Evolutionary conservation across 2,797 vertebrate genomes (phyloP).

Genomic region (Enteromius anoplus): DNA sequence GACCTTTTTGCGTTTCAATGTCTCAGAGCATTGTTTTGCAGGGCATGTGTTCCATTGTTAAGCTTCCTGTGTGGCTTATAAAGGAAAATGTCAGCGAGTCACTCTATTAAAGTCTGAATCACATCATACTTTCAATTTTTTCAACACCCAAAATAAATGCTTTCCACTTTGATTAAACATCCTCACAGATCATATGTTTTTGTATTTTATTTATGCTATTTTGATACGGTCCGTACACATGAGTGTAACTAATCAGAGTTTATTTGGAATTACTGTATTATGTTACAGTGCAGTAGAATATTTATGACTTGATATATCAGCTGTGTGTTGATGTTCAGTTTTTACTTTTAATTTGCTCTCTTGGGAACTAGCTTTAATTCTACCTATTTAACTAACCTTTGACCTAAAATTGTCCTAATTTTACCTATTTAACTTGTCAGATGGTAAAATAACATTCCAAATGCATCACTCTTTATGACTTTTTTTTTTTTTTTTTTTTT

Average conservation of each 20-base stretch:
- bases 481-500: not conserved
- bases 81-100: conserved; percentile 71
- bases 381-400: not conserved
- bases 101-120: conserved; percentile 57
- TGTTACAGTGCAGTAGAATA: not conserved
- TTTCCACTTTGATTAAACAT: conserved; percentile 34
- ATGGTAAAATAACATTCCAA: not conserved
- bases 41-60: conserved; percentile 70
- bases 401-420: not conserved
- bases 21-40: conserved; percentile 40
- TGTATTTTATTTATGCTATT: not conserved
- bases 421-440: conserved; percentile 31
- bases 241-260: not conserved
- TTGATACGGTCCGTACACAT: not conserved
- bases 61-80: conserved; percentile 69
- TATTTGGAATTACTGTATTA: not conserved
- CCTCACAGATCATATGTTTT: conserved; percentile 40
- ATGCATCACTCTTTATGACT: not conserved
- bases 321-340: not conserved
- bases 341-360: not conserved
- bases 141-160: conserved; percentile 63
- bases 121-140: conserved; percentile 65
- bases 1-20: conserved; percentile 22
- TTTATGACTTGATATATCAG: not conserved
- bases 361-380: conserved; percentile 8